Percentiles rank a stretch among this genome's conserved stretches.
Evolutionary conservation across 2,797 vertebrate genomes (phyloP).

Genomic region (Rachycentron canadum): DNA sequence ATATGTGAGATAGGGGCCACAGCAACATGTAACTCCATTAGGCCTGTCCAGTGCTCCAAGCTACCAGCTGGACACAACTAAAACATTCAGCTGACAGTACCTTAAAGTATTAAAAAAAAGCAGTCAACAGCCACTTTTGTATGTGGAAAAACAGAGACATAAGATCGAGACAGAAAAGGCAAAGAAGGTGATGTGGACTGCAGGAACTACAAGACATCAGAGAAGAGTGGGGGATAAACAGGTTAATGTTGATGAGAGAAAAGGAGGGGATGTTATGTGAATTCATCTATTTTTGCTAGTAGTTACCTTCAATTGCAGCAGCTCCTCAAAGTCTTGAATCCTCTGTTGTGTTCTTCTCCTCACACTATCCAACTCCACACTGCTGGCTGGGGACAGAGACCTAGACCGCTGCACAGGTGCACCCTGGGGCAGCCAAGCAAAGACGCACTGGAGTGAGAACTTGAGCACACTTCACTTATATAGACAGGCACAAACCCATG

Average conservation of each 20-base stretch:
- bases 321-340: slow-evolving; percentile 90
- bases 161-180: slow-evolving; percentile 22
- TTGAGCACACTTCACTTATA: slow-evolving; percentile 89
- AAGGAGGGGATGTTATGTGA: slow-evolving; percentile 12
- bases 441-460: slow-evolving; percentile 87
- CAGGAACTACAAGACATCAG: slow-evolving; percentile 12
- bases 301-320: slow-evolving; percentile 91
- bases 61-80: slow-evolving; percentile 38
- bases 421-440: slow-evolving; percentile 85
- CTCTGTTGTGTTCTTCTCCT: slow-evolving; percentile 83
- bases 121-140: slow-evolving; percentile 11
- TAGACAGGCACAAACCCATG: slow-evolving; percentile 89
- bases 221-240: slow-evolving; percentile 16
- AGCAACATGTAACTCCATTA: slow-evolving; percentile 54
- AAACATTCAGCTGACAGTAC: slow-evolving; percentile 30
- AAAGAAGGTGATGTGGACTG: not conserved
- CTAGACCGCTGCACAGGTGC: slow-evolving; percentile 93
- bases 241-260: slow-evolving; percentile 7
- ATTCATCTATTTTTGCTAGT: slow-evolving; percentile 37
- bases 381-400: slow-evolving; percentile 93
- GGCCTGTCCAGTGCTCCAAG: not conserved
- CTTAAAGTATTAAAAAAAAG: slow-evolving; percentile 46
- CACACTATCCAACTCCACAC: slow-evolving; percentile 79
- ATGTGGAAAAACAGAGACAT: not conserved
- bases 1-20: slow-evolving; percentile 44